phyloP scores from a whole-genome alignment of 2,113 vertebrate species.

The Microtus richardsoni region DNA sequence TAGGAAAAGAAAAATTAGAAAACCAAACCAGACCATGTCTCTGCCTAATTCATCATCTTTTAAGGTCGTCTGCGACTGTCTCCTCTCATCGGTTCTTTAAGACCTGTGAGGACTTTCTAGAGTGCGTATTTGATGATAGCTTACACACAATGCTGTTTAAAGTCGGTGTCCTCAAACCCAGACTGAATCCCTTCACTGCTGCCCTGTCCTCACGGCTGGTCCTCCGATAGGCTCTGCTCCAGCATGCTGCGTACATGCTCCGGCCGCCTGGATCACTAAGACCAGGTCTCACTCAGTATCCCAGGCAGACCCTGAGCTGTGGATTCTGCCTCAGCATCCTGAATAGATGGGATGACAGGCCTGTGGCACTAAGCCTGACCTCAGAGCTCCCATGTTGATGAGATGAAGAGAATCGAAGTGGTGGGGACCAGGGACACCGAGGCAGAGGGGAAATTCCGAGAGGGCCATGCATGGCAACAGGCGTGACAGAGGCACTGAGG shows the following conservation, averaged over 20 bases:
- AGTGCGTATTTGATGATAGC: background rate
- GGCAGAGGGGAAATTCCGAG: background rate
- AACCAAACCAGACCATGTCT: background rate
- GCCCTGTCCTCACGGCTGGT: background rate
- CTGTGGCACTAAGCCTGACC: background rate
- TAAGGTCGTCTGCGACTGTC: background rate
- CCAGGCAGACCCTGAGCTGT: background rate
- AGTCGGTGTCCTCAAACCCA: background rate
- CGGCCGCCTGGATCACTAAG: background rate
- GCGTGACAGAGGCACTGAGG: background rate
- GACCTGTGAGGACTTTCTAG: background rate
- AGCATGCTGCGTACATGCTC: accelerated
- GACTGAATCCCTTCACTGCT: background rate
- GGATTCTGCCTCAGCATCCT: background rate
- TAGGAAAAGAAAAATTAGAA: background rate
- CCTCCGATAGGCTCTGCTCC: background rate
- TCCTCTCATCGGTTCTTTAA: background rate
- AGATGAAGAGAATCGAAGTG: background rate
- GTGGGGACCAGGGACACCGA: background rate
- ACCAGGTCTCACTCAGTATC: background rate
- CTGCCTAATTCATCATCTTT: background rate
- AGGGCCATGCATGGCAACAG: accelerated
- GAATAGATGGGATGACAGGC: background rate
- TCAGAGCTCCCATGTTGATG: background rate
- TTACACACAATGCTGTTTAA: background rate